These are phyloP conservation scores for Syrista parreyssii DNA, from an alignment of 2,888 invertebrate species.

Conservation along the genomic window DNA sequence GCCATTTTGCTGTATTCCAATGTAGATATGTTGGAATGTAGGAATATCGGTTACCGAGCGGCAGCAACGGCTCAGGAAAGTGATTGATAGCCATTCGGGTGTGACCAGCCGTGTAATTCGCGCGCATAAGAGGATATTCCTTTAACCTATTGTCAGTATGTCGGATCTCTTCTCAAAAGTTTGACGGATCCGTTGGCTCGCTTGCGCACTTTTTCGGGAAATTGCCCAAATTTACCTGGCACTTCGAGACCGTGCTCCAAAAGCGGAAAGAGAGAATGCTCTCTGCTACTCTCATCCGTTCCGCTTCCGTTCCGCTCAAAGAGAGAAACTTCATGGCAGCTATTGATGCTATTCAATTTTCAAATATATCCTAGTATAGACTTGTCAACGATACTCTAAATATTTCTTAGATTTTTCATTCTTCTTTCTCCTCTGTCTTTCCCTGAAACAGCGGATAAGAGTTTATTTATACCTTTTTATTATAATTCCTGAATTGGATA, in stretches of 20 bases:
- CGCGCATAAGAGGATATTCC: constrained; percentile 50
- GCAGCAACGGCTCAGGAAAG: constrained; percentile 3
- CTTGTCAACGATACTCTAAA: background rate
- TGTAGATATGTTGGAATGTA: background rate
- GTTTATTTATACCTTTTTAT: background rate
- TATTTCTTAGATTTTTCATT: background rate
- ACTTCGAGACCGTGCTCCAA: constrained; percentile 21
- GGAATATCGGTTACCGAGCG: constrained; percentile 15
- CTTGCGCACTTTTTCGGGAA: constrained; percentile 46
- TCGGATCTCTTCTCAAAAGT: constrained; percentile 44
- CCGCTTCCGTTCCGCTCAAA: constrained; percentile 43
- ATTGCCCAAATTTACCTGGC: constrained; percentile 33
- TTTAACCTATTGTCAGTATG: constrained; percentile 50
- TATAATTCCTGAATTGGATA: background rate
- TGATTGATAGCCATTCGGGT: constrained; percentile 63
- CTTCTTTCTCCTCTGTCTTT: background rate
- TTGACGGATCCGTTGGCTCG: constrained; percentile 46
- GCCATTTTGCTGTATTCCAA: background rate
- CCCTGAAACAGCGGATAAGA: background rate
- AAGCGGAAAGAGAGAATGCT: background rate
- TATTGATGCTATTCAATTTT: constrained; percentile 10
- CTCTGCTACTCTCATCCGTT: constrained; percentile 33
- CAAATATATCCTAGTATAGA: background rate
- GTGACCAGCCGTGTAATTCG: constrained; percentile 62
- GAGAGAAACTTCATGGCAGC: constrained; percentile 4